Evolutionary conservation across 2,888 invertebrate genomes (phyloP).

Genomic region (Ommatoiulus sabulosus): DNA sequence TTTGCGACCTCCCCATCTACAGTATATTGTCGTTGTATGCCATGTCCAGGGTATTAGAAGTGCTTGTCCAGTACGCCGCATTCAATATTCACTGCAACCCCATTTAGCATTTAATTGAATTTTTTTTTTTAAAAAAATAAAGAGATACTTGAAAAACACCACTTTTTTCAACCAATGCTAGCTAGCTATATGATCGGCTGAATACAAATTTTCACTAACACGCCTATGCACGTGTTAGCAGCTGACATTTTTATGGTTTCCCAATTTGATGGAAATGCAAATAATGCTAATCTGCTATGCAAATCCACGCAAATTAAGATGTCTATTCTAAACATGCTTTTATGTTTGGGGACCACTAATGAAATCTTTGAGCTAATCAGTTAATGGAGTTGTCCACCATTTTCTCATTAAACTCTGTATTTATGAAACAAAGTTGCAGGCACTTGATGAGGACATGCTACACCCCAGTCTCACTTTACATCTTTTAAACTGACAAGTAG

Average conservation of each 20-base stretch:
- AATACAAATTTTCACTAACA: not conserved
- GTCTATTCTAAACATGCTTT: not conserved
- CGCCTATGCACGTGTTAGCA: not conserved
- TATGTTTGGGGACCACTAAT: not conserved
- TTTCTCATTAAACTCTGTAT: not conserved
- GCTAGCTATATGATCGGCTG: not conserved
- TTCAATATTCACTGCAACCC: not conserved
- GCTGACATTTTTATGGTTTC: not conserved
- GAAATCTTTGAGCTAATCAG: not conserved
- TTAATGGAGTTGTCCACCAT: not conserved
- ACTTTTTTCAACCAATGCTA: not conserved
- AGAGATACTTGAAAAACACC: not conserved
- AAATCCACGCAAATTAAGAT: not conserved
- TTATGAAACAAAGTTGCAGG: too few species aligned
- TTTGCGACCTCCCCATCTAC: not conserved
- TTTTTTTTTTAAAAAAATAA: not conserved
- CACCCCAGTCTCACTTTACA: too few species aligned
- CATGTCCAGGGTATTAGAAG: conserved; percentile 23
- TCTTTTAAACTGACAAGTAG: too few species aligned
- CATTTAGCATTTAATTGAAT: conserved; percentile 12
- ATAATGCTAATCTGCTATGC: not conserved
- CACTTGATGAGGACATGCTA: too few species aligned
- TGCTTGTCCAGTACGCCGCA: not conserved
- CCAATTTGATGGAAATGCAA: conserved; percentile 25
- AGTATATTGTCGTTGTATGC: not conserved